Conservation (phyloP, 1,140 invertebrate species). For the Heliothis subflexa region DNA sequence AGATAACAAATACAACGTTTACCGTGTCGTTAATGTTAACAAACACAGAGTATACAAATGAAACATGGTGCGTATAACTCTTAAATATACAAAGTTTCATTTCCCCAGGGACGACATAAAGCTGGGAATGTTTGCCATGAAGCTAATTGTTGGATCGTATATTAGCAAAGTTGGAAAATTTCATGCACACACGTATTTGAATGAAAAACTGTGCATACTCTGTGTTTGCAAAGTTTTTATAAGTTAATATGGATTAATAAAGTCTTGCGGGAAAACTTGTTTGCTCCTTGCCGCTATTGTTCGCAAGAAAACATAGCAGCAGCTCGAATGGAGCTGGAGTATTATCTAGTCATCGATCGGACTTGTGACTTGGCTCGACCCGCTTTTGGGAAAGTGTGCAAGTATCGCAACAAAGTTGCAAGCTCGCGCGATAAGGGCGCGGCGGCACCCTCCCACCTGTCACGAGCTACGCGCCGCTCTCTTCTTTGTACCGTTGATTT, state of each 20-base stretch:
- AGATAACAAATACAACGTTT: slow-evolving; percentile 53
- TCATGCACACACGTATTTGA: slow-evolving; percentile 11
- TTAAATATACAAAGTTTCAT: slow-evolving; percentile 60
- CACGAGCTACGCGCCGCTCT: slow-evolving; percentile 57
- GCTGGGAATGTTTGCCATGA: slow-evolving; percentile 56
- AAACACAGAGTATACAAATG: slow-evolving; percentile 60
- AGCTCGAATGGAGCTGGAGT: not conserved
- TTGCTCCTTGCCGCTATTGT: not conserved
- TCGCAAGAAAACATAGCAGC: not conserved
- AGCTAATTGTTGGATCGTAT: slow-evolving; percentile 63
- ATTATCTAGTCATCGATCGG: slow-evolving; percentile 40
- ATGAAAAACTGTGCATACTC: not conserved
- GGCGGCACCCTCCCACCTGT: slow-evolving; percentile 59
- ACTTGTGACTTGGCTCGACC: slow-evolving; percentile 30
- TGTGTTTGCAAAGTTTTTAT: too few species aligned
- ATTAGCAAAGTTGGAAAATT: slow-evolving; percentile 54
- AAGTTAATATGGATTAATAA: not conserved
- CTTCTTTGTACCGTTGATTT: slow-evolving; percentile 63
- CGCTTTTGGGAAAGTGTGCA: slow-evolving; percentile 37
- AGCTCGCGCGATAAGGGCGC: slow-evolving; percentile 55
- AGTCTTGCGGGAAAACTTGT: not conserved
- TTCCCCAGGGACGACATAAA: slow-evolving; percentile 50
- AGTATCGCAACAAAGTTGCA: slow-evolving; percentile 55
- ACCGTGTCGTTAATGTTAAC: slow-evolving; percentile 49
- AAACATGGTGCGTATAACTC: slow-evolving; percentile 54